phyloP scores from a whole-genome alignment of 2,797 vertebrate species.

The Enteromius fasciolatus region DNA sequence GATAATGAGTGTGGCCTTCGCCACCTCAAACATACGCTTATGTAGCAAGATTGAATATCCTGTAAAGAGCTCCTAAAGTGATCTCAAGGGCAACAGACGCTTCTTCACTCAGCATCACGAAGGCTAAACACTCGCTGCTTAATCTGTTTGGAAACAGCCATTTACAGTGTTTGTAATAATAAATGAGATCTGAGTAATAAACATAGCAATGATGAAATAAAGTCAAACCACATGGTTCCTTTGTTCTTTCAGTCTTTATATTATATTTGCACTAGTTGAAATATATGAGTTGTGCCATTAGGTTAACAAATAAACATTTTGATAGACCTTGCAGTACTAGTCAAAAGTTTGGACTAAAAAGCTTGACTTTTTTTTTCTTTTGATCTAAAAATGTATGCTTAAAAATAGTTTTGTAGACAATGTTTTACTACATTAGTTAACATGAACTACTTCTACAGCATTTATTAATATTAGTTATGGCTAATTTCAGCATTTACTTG shows the following conservation, averaged over 20 bases:
- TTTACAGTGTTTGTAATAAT: not conserved
- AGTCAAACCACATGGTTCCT: not conserved
- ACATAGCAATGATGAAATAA: not conserved
- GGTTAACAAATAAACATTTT: not conserved
- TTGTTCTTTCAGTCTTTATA: not conserved
- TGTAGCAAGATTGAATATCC: not conserved
- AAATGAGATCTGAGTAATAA: not conserved
- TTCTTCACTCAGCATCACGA: not conserved
- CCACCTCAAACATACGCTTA: not conserved
- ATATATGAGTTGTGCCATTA: not conserved
- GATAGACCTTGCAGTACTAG: not conserved
- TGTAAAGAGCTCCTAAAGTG: not conserved
- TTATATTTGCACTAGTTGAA: slow-evolving; percentile 3
- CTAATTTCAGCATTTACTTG: too few species aligned
- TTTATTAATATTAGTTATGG: too few species aligned
- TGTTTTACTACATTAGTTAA: not conserved
- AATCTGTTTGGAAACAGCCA: not conserved
- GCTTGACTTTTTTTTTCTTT: not conserved
- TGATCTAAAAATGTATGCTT: not conserved
- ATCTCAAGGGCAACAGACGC: not conserved
- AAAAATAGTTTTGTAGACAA: not conserved
- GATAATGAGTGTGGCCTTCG: slow-evolving; percentile 21
- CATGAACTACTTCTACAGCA: too few species aligned
- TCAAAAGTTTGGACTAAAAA: not conserved
- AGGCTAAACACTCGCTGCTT: not conserved